Base-by-base conservation (phyloP, 1,140 invertebrate genomes). In the Tetramorium alpestre region DNA sequence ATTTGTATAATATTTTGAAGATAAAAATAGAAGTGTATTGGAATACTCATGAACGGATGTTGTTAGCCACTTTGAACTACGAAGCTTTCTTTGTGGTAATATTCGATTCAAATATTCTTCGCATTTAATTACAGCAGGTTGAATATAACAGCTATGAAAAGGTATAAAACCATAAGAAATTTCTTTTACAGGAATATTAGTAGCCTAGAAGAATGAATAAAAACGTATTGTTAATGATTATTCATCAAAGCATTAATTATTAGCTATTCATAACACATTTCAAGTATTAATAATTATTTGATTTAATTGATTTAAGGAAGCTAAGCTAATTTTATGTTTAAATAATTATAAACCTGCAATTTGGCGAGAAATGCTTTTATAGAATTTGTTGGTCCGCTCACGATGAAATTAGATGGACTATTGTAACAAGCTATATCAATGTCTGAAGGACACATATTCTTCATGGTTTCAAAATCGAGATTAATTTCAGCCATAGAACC, bases 1-100 rank as follows among this genome's bases (percentile, higher is more conserved):
- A 93, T 99, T 99, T 1, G 98, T 98, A 92, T 98, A 98, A 93
- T 99, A 99, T 90, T 98, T 98, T 8, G 98, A 97, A 0, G 98
- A 99, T 1, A 62, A 62, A 62, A 97, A 98, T 22, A 96, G 92
- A 84, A 96, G 95, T 3, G 97, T 97, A 16, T 98, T 96, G 0
- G 98, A 99, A 0, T 16, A 98, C 97, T 89, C 98, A 98, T 0
- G 99, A 95, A 98, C 98, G 99, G 88, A 97, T 97, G 0, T 95
- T 92, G 13, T 97, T 97, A 49, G 98, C 96, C 25, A 94, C 89
- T 62, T 62, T 28, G 58, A 28, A 5, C 58, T 62, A 16, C 11
- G 41, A 69, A 13, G 25, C 90, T 97, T 97, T 0, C 98, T 97
- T 3, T 96, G 89, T 0, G 97, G 96, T 3, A 97, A 97, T 65